phyloP scores from a whole-genome alignment of 2,888 invertebrate species.

The Cephus runcator region DNA sequence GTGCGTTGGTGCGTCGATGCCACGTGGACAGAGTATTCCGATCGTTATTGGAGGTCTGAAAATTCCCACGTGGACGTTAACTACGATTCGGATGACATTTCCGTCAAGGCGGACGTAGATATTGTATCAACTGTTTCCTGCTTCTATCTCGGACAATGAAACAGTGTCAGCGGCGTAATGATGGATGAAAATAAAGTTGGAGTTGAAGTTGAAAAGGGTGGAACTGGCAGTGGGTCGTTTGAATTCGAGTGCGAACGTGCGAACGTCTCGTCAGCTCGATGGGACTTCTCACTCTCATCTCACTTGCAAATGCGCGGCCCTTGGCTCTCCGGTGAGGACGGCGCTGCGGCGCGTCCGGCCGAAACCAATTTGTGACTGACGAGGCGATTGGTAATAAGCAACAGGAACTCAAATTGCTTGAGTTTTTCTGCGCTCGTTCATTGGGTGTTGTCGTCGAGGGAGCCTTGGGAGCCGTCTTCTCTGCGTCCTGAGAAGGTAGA shows the following conservation, averaged over 20 bases:
- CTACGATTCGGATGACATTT: too few species aligned
- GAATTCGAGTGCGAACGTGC: too few species aligned
- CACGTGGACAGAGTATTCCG: too few species aligned
- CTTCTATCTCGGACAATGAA: too few species aligned
- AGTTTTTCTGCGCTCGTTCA: constrained; percentile 61
- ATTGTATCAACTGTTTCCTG: too few species aligned
- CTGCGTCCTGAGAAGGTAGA: constrained; percentile 14
- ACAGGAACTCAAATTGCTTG: constrained; percentile 61
- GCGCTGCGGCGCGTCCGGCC: constrained; percentile 26
- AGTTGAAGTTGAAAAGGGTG: too few species aligned
- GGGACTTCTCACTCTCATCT: constrained; percentile 42
- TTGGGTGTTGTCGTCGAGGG: constrained; percentile 57
- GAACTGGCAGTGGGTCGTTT: too few species aligned
- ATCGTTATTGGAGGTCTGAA: too few species aligned
- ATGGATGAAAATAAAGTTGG: too few species aligned
- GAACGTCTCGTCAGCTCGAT: constrained; percentile 35
- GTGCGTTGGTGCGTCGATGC: constrained; percentile 26
- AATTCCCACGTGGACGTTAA: too few species aligned
- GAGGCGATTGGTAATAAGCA: constrained; percentile 63
- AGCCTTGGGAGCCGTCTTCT: constrained; percentile 1
- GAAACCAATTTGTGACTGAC: constrained; percentile 64
- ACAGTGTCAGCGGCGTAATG: too few species aligned
- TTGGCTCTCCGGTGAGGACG: neutral
- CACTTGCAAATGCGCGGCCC: constrained; percentile 49
- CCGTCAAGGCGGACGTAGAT: too few species aligned